Evolutionary conservation across 2,113 vertebrate genomes (phyloP).

Genomic region (Poeciliopsis retropinna): DNA sequence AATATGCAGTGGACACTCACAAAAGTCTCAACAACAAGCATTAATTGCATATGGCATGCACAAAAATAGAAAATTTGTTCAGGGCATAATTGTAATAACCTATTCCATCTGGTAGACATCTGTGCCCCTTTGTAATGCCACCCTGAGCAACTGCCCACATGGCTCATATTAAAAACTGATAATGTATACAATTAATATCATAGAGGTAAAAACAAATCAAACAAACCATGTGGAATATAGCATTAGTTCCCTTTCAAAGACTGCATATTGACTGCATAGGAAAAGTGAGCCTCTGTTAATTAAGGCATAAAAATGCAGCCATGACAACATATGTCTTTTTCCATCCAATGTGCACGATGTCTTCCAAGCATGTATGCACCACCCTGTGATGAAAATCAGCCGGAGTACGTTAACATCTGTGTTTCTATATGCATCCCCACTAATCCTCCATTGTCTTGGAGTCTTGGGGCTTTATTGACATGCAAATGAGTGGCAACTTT

Average conservation of each 20-base stretch:
- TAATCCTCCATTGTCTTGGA: slow-evolving; percentile 67
- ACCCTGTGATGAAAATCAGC: slow-evolving; percentile 30
- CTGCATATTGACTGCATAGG: neutral
- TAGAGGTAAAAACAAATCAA: neutral
- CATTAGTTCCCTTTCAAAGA: neutral
- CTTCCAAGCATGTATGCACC: neutral
- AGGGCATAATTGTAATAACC: neutral
- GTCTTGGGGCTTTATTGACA: slow-evolving; percentile 67
- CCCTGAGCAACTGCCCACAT: neutral
- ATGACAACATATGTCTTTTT: neutral
- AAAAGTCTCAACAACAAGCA: neutral
- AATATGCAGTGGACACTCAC: neutral
- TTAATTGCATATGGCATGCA: neutral
- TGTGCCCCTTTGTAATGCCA: neutral
- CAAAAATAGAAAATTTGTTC: neutral
- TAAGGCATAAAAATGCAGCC: neutral
- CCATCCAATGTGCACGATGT: neutral
- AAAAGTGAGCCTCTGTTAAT: neutral
- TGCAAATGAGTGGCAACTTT: slow-evolving; percentile 72
- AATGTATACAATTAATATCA: neutral
- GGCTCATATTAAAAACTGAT: neutral
- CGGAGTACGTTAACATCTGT: slow-evolving; percentile 61
- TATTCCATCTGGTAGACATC: neutral
- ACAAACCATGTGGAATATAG: neutral
- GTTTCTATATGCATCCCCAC: slow-evolving; percentile 31